A percentile compares a stretch with the other conserved stretches of the same genome.
phyloP scores from a whole-genome alignment of 2,888 invertebrate genomes.

The Drosophila kambysellisi region DNA sequence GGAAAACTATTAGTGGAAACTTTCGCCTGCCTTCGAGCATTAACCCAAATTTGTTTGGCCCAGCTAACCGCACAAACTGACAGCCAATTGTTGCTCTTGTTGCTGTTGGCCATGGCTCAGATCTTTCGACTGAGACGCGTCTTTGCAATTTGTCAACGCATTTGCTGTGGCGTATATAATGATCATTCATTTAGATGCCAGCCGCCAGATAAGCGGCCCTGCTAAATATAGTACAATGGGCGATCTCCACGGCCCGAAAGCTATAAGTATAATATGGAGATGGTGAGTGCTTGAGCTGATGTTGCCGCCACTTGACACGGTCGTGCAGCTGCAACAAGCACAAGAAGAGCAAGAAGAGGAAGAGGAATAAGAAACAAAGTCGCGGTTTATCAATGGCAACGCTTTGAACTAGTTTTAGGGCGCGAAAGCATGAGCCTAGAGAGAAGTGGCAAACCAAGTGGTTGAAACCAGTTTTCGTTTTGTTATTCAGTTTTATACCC shows the following conservation, averaged over 20 bases:
- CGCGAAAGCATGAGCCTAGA: slow-evolving; percentile 55
- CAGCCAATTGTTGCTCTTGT: slow-evolving; percentile 16
- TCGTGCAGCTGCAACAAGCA: slow-evolving; percentile 36
- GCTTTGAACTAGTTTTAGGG: slow-evolving; percentile 66
- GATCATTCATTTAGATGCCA: slow-evolving; percentile 80
- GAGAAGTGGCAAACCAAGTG: slow-evolving; percentile 38
- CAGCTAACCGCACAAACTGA: slow-evolving; percentile 38
- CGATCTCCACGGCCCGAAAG: slow-evolving; percentile 18
- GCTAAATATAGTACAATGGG: slow-evolving; percentile 56
- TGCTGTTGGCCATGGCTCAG: slow-evolving; percentile 27
- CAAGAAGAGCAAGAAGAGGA: slow-evolving; percentile 23
- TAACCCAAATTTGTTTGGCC: slow-evolving; percentile 70
- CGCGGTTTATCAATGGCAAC: slow-evolving; percentile 67
- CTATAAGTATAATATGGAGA: slow-evolving; percentile 21
- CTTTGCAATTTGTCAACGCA: slow-evolving; percentile 78
- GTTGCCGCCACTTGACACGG: slow-evolving; percentile 56
- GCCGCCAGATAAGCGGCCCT: slow-evolving; percentile 62
- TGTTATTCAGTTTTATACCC: slow-evolving; percentile 2
- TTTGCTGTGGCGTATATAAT: slow-evolving; percentile 62
- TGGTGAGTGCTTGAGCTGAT: slow-evolving; percentile 46
- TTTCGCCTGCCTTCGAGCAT: slow-evolving; percentile 55
- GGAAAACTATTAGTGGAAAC: slow-evolving; percentile 35
- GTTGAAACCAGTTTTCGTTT: slow-evolving; percentile 46
- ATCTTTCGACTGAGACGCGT: slow-evolving; percentile 54
- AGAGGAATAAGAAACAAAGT: slow-evolving; percentile 4